Conservation (phyloP, 2,113 vertebrate genomes). For the Melanerpes aurifrons region DNA sequence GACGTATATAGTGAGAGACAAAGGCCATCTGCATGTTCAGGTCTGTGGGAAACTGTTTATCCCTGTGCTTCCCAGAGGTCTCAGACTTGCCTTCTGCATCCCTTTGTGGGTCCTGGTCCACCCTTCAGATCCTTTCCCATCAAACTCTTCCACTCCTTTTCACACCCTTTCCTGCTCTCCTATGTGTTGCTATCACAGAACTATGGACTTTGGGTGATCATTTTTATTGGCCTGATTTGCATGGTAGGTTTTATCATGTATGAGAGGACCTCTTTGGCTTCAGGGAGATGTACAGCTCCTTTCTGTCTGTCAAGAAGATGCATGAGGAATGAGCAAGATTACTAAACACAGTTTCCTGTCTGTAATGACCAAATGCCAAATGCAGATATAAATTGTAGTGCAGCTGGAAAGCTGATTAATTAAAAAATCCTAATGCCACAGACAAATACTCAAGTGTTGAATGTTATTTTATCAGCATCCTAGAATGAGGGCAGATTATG, state of each 20-base stretch:
- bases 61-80: not conserved
- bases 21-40: not conserved
- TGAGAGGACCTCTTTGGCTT: not conserved
- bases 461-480: constrained; percentile 13
- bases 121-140: not conserved
- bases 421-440: not conserved
- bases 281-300: not conserved
- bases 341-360: constrained; percentile 26
- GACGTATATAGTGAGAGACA: not conserved
- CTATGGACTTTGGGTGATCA: not conserved
- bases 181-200: not conserved
- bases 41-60: constrained; percentile 9
- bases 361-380: constrained; percentile 19
- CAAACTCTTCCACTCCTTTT: not conserved
- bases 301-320: constrained; percentile 27
- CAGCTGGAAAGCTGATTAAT: constrained; percentile 31
- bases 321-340: constrained; percentile 11
- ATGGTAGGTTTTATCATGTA: not conserved
- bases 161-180: not conserved
- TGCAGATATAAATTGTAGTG: not conserved
- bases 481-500: not conserved
- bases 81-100: not conserved
- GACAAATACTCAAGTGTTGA: not conserved
- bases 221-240: constrained; percentile 1
- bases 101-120: not conserved